Percentiles rank a stretch among this genome's conserved stretches.
phyloP scores from a whole-genome alignment of 2,888 invertebrate genomes.

The Polydrusus cervinus region DNA sequence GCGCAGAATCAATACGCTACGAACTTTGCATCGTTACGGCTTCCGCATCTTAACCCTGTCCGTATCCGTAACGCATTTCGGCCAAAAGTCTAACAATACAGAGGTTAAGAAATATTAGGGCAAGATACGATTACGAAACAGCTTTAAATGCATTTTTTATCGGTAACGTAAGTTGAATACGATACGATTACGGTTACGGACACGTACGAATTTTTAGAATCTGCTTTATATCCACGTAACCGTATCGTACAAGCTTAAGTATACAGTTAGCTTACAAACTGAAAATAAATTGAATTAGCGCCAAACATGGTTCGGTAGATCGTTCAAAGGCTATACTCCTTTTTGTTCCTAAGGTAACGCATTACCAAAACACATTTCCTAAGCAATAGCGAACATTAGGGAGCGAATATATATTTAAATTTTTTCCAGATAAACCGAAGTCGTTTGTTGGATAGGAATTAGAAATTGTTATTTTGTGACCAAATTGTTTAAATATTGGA shows the following conservation, averaged over 20 bases:
- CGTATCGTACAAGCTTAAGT: constrained; percentile 13
- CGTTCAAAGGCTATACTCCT: constrained; percentile 47
- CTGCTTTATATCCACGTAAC: constrained; percentile 16
- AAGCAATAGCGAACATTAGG: constrained; percentile 45
- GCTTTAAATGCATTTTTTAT: no score
- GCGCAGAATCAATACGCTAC: no score
- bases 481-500: not conserved
- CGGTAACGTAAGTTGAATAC: no score
- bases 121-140: no score
- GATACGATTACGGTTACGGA: no score
- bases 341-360: constrained; percentile 44
- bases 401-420: constrained; percentile 42
- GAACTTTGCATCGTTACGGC: no score
- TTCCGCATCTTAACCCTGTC: no score
- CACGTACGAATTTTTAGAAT: constrained; percentile 1
- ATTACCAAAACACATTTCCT: constrained; percentile 42
- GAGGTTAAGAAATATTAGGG: no score
- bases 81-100: no score
- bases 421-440: not conserved
- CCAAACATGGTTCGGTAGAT: constrained; percentile 15
- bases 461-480: not conserved
- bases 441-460: constrained; percentile 3
- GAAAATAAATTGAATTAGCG: constrained; percentile 43
- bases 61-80: no score
- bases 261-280: constrained; percentile 41